Evolutionary conservation across 2,888 invertebrate genomes (phyloP).

Genomic region (Eupithecia tripunctaria): DNA sequence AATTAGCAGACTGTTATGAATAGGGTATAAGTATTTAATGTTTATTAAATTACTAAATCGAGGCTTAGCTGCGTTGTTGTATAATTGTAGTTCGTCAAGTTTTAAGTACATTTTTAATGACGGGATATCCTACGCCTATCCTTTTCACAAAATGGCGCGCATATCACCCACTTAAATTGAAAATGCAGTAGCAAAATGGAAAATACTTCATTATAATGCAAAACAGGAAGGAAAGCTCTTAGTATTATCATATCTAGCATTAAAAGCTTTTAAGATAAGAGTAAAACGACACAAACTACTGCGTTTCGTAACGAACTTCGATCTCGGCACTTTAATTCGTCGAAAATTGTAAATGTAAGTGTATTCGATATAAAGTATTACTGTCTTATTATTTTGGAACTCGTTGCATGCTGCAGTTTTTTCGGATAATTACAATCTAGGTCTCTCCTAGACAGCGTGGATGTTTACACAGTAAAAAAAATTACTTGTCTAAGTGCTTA

Average conservation of each 20-base stretch:
- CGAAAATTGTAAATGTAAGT: background rate
- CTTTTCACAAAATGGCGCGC: too few relatives aligned
- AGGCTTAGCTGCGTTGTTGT: background rate
- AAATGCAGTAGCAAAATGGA: background rate
- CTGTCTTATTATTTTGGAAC: too few relatives aligned
- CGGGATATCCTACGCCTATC: too few relatives aligned
- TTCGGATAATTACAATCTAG: background rate
- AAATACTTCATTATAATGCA: background rate
- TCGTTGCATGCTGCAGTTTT: background rate
- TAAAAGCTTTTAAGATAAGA: conserved; percentile 14
- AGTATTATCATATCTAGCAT: conserved; percentile 6
- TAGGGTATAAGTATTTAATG: too few relatives aligned
- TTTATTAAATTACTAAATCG: background rate
- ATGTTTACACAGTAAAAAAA: too few relatives aligned
- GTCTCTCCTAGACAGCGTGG: too few relatives aligned
- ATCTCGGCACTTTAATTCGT: background rate
- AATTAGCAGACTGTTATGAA: too few relatives aligned
- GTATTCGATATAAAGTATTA: too few relatives aligned
- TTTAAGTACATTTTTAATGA: background rate
- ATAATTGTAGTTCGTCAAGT: background rate
- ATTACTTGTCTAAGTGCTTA: too few relatives aligned
- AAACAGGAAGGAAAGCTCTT: conserved; percentile 4
- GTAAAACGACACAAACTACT: background rate
- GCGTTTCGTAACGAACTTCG: background rate
- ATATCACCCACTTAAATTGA: background rate